phyloP scores from a whole-genome alignment of 1,140 invertebrate species.

The Drosophila ficusphila region DNA sequence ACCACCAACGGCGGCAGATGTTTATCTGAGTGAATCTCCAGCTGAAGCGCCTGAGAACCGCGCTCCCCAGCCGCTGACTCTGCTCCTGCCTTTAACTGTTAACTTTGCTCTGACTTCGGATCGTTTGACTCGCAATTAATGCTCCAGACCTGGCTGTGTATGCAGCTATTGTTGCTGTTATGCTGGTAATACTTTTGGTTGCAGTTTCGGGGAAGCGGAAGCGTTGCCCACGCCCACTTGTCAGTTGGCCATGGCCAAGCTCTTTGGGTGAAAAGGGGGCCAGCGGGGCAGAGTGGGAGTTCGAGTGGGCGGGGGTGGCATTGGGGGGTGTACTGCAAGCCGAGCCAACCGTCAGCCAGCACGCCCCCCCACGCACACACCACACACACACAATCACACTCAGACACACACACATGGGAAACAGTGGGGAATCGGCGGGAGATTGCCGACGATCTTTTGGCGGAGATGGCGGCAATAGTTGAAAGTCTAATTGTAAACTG shows the following conservation, averaged over 20 bases:
- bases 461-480: slow-evolving; percentile 64
- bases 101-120: slow-evolving; percentile 49
- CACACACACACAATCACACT: too few relatives aligned
- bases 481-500: slow-evolving; percentile 82
- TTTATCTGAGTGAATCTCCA: slow-evolving; percentile 41
- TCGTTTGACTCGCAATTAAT: slow-evolving; percentile 67
- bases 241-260: slow-evolving; percentile 50
- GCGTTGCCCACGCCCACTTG: slow-evolving; percentile 75
- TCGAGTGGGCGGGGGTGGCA: slow-evolving; percentile 13
- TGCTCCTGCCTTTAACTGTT: slow-evolving; percentile 43
- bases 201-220: slow-evolving; percentile 74
- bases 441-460: slow-evolving; percentile 26
- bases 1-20: slow-evolving; percentile 1
- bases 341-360: slow-evolving; percentile 33
- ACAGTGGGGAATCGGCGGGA: background rate
- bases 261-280: background rate
- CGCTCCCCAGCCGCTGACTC: slow-evolving; percentile 14
- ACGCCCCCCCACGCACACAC: slow-evolving; percentile 44
- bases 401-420: too few relatives aligned
- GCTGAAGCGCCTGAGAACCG: slow-evolving; percentile 39
- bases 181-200: slow-evolving; percentile 3
- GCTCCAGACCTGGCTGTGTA: slow-evolving; percentile 39
- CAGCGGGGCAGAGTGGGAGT: background rate
- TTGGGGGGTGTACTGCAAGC: slow-evolving; percentile 15
- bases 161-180: slow-evolving; percentile 16